A percentile compares a stretch with the other conserved stretches of the same genome.
These are phyloP conservation scores for Danio albolineatus DNA, from an alignment of 2,797 vertebrate species.

Conservation along the genomic window DNA sequence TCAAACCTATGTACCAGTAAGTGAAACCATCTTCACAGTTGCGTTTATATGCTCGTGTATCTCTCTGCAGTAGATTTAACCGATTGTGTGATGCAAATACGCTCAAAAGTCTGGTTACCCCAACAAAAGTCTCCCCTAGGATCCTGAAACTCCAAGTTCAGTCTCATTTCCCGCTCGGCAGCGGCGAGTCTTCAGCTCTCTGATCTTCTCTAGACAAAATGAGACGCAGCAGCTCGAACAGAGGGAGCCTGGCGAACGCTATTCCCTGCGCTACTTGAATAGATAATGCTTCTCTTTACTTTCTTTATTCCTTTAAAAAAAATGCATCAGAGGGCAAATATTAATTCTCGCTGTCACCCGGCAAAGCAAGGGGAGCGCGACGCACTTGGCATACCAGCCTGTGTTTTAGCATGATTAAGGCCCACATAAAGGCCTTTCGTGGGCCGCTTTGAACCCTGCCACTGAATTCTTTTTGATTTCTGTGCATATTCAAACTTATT, in stretches of 20 bases:
- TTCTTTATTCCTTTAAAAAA: slow-evolving; percentile 85
- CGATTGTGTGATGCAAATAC: slow-evolving; percentile 77
- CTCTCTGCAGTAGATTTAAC: slow-evolving; percentile 70
- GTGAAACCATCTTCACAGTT: slow-evolving; percentile 41
- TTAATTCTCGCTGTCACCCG: slow-evolving; percentile 81
- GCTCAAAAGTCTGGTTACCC: slow-evolving; percentile 73
- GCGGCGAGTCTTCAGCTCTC: slow-evolving; percentile 74
- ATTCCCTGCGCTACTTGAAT: slow-evolving; percentile 84
- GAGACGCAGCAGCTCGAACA: slow-evolving; percentile 84
- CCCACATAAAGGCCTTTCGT: slow-evolving; percentile 82
- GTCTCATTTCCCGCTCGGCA: slow-evolving; percentile 77
- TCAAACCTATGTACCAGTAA: background rate
- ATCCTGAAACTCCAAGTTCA: slow-evolving; percentile 69
- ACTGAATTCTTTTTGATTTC: slow-evolving; percentile 59
- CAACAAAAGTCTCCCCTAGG: slow-evolving; percentile 82
- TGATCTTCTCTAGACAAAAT: slow-evolving; percentile 84
- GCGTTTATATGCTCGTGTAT: slow-evolving; percentile 35
- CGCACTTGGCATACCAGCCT: slow-evolving; percentile 80
- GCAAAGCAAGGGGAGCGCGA: slow-evolving; percentile 69
- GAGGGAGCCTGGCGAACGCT: slow-evolving; percentile 66
- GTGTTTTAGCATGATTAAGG: slow-evolving; percentile 84
- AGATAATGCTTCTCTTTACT: slow-evolving; percentile 85
- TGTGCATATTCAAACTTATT: slow-evolving; percentile 76
- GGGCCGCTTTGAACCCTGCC: slow-evolving; percentile 80
- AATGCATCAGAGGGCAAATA: slow-evolving; percentile 87